These are phyloP conservation scores for Sylvia borin DNA, from an alignment of 2,797 vertebrate genomes.

Conservation along the genomic window DNA sequence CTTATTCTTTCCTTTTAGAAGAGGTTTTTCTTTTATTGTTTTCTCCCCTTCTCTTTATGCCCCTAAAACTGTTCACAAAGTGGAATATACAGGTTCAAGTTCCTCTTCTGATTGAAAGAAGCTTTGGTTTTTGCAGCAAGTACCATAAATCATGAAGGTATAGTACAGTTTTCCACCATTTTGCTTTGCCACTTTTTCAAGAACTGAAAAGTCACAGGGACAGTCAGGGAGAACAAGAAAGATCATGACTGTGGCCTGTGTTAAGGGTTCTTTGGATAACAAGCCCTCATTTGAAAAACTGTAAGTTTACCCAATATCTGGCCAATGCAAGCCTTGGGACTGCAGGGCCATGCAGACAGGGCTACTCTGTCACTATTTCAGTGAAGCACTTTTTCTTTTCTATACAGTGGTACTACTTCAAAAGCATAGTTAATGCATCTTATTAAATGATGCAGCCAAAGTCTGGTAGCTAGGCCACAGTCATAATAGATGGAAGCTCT, in stretches of 20 bases:
- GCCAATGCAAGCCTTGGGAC: neutral
- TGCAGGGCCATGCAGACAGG: neutral
- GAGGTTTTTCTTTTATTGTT: neutral
- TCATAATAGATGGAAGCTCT: neutral
- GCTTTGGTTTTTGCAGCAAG: neutral
- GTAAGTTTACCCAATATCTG: neutral
- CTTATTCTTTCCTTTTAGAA: neutral
- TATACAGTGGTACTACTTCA: neutral
- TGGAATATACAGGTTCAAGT: neutral
- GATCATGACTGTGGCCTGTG: neutral
- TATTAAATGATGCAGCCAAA: neutral
- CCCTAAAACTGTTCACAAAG: neutral
- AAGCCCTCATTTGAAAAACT: neutral
- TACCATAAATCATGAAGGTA: neutral
- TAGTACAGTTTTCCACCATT: neutral
- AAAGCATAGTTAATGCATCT: neutral
- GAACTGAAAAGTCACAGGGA: neutral
- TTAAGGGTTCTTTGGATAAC: neutral
- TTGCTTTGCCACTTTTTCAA: neutral
- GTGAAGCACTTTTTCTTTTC: neutral
- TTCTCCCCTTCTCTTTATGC: neutral
- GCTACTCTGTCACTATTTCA: neutral
- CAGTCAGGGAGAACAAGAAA: neutral
- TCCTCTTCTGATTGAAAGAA: neutral
- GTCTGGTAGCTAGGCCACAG: neutral